A percentile compares a stretch with the other conserved stretches of the same genome.
phyloP scores from a whole-genome alignment of 2,797 vertebrate species.

The Coccyzus lansbergi region DNA sequence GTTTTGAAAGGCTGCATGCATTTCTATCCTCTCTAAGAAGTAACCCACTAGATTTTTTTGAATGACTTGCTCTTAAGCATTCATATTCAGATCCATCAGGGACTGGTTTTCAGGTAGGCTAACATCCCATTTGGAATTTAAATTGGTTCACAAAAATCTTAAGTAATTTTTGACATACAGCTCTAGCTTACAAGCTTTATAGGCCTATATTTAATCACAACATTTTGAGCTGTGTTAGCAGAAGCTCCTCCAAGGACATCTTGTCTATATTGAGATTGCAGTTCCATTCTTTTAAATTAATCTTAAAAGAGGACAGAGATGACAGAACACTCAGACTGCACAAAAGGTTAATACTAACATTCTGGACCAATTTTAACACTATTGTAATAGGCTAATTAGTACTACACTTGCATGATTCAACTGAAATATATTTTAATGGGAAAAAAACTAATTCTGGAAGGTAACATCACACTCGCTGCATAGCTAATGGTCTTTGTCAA shows the following conservation, averaged over 20 bases:
- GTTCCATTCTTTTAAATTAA: background rate
- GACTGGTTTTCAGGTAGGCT: background rate
- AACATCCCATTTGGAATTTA: background rate
- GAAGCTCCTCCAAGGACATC: background rate
- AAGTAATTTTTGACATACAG: background rate
- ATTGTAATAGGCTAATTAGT: background rate
- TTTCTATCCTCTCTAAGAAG: background rate
- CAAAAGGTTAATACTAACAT: background rate
- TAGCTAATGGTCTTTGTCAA: background rate
- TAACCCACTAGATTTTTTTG: background rate
- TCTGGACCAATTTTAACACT: constrained; percentile 8
- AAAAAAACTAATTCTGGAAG: background rate
- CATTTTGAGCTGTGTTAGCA: background rate
- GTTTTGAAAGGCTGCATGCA: background rate
- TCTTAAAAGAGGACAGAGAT: background rate
- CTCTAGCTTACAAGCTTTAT: background rate
- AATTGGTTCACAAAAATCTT: background rate
- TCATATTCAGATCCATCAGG: background rate
- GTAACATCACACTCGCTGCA: background rate
- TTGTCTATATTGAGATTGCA: background rate
- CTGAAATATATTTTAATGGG: background rate
- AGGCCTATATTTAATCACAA: background rate
- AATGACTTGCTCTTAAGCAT: background rate
- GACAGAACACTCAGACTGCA: constrained; percentile 35
- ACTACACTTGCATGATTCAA: background rate